Evolutionary conservation across 2,888 invertebrate species (phyloP).

Genomic region (Netelia inedita): DNA sequence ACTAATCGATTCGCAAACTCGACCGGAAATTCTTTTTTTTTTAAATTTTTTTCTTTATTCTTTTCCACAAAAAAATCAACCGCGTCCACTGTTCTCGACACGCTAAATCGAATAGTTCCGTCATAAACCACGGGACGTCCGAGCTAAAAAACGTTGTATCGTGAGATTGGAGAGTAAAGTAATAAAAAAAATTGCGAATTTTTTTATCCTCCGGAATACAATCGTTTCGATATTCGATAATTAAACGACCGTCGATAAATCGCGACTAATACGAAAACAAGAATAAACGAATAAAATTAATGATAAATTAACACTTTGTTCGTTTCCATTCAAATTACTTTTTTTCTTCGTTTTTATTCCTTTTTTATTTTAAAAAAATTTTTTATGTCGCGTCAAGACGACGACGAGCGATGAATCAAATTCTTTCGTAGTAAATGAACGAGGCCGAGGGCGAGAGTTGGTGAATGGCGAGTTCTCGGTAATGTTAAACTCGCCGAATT

Average conservation of each 20-base stretch:
- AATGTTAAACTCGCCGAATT: constrained; percentile 61
- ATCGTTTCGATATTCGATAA: not conserved
- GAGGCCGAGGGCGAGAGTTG: constrained; percentile 62
- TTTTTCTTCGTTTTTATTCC: too few species aligned
- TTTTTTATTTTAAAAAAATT: too few species aligned
- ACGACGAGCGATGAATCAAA: constrained; percentile 29
- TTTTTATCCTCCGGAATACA: constrained; percentile 5
- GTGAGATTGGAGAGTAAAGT: not conserved
- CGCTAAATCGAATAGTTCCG: constrained; percentile 26
- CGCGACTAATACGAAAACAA: not conserved
- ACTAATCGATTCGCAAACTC: constrained; percentile 52
- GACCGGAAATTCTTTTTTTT: constrained; percentile 32
- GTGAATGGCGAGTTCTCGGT: constrained; percentile 66
- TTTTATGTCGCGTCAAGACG: not conserved
- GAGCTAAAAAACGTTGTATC: not conserved
- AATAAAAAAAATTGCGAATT: constrained; percentile 24
- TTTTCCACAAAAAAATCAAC: not conserved
- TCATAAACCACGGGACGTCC: not conserved
- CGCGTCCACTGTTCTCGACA: constrained; percentile 1
- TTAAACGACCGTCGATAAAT: not conserved
- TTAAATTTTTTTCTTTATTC: constrained; percentile 3
- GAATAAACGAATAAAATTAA: not conserved
- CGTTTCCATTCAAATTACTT: not conserved
- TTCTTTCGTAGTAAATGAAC: constrained; percentile 52
- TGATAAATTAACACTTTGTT: not conserved